Conservation (phyloP, 2,113 vertebrate genomes). For the Gambusia affinis region DNA sequence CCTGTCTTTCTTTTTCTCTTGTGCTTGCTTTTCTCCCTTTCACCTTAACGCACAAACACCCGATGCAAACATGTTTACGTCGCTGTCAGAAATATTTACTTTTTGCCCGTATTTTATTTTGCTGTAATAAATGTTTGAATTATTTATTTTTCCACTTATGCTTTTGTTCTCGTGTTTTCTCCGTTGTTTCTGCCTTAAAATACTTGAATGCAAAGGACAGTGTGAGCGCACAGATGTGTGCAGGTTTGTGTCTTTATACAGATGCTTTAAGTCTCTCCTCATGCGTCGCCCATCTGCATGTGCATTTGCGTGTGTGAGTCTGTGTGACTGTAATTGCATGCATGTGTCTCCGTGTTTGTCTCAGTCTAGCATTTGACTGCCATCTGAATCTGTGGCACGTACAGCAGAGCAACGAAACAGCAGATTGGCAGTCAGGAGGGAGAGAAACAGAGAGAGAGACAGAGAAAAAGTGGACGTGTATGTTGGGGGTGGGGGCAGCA, state of each 20-base stretch:
- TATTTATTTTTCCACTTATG: slow-evolving; percentile 54
- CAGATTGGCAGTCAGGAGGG: slow-evolving; percentile 60
- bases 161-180: slow-evolving; percentile 60
- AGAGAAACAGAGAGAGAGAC: slow-evolving; percentile 2
- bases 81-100: background rate
- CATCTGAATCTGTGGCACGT: slow-evolving; percentile 76
- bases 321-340: slow-evolving; percentile 66
- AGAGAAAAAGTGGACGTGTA: slow-evolving; percentile 5
- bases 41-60: slow-evolving; percentile 39
- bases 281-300: slow-evolving; percentile 27
- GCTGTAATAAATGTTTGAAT: slow-evolving; percentile 27
- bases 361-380: slow-evolving; percentile 68
- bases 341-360: slow-evolving; percentile 69
- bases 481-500: background rate
- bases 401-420: slow-evolving; percentile 62
- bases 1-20: slow-evolving; percentile 16
- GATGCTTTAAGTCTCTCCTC: slow-evolving; percentile 21
- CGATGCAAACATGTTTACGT: slow-evolving; percentile 13
- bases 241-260: slow-evolving; percentile 31
- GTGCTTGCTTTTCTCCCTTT: slow-evolving; percentile 33
- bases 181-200: slow-evolving; percentile 54
- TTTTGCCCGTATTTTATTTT: slow-evolving; percentile 1
- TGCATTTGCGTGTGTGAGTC: slow-evolving; percentile 20
- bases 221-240: slow-evolving; percentile 13
- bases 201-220: slow-evolving; percentile 20